Conservation (phyloP, 1,140 invertebrate genomes). For the Monochamus saltuarius region DNA sequence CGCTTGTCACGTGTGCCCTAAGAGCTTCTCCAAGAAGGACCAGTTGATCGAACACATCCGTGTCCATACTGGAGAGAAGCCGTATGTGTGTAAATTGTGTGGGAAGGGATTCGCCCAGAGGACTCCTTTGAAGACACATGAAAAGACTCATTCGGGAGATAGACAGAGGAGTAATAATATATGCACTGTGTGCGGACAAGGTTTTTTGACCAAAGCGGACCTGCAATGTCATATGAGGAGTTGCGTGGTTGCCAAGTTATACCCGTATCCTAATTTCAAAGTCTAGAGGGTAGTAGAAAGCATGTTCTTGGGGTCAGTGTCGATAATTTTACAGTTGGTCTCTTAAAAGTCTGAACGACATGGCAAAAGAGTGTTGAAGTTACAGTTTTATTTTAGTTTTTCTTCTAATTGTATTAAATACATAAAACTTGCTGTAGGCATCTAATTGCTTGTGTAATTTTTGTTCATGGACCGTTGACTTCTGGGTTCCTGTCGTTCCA, state of each 20-base stretch:
- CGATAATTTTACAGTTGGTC: too few relatives aligned
- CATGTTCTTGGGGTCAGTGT: too few relatives aligned
- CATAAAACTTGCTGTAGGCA: too few relatives aligned
- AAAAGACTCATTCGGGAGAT: constrained; percentile 66
- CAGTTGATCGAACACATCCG: constrained; percentile 62
- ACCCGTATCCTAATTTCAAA: too few relatives aligned
- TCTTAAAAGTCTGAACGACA: too few relatives aligned
- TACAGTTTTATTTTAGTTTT: too few relatives aligned
- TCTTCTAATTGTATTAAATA: too few relatives aligned
- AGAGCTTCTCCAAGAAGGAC: constrained; percentile 65
- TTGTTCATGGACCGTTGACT: too few relatives aligned
- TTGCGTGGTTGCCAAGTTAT: constrained; percentile 4
- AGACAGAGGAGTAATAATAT: constrained; percentile 64
- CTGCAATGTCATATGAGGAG: constrained; percentile 17
- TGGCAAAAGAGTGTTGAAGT: too few relatives aligned
- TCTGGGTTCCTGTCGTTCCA: too few relatives aligned
- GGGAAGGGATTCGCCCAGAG: constrained; percentile 77
- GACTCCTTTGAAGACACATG: constrained; percentile 61
- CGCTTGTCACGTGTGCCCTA: constrained; percentile 66
- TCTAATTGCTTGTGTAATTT: too few relatives aligned
- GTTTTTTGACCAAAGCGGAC: constrained; percentile 5
- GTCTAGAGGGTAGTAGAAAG: too few relatives aligned
- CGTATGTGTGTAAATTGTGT: constrained; percentile 67
- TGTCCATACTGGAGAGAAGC: constrained; percentile 65
- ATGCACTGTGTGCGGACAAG: constrained; percentile 18